Evolutionary conservation across 2,113 vertebrate species (phyloP).

Genomic region (Oenanthe oenanthe): DNA sequence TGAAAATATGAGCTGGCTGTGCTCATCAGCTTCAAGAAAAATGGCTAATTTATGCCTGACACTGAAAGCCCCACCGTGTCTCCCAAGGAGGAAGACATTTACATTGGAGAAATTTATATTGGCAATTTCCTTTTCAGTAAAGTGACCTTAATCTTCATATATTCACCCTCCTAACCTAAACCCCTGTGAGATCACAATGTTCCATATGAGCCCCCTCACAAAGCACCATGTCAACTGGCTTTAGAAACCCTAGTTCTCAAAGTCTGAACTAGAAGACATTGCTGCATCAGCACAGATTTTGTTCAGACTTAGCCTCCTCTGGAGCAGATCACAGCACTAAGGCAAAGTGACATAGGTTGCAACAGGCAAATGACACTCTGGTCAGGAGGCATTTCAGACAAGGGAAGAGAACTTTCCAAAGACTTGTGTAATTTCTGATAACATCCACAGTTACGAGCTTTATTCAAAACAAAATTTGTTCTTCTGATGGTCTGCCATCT

Average conservation of each 20-base stretch:
- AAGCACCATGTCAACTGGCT: neutral
- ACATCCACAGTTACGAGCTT: neutral
- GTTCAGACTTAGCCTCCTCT: neutral
- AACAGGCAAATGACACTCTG: neutral
- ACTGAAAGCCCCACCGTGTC: neutral
- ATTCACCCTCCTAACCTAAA: neutral
- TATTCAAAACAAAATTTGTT: neutral
- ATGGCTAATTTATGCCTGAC: neutral
- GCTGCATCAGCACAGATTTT: neutral
- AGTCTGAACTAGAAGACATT: neutral
- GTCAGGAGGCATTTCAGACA: neutral
- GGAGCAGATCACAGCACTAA: neutral
- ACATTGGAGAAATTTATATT: neutral
- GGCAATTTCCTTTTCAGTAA: neutral
- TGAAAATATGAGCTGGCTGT: neutral
- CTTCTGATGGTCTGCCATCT: neutral
- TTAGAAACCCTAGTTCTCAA: neutral
- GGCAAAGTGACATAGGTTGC: neutral
- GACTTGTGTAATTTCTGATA: neutral
- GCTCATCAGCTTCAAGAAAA: neutral
- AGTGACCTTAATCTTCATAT: neutral
- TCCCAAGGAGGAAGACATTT: neutral
- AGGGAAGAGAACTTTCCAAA: neutral
- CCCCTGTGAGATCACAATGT: fast-evolving
- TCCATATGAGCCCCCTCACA: neutral